Evolutionary conservation across 2,888 invertebrate genomes (phyloP).

Genomic region (Ctena decussata): DNA sequence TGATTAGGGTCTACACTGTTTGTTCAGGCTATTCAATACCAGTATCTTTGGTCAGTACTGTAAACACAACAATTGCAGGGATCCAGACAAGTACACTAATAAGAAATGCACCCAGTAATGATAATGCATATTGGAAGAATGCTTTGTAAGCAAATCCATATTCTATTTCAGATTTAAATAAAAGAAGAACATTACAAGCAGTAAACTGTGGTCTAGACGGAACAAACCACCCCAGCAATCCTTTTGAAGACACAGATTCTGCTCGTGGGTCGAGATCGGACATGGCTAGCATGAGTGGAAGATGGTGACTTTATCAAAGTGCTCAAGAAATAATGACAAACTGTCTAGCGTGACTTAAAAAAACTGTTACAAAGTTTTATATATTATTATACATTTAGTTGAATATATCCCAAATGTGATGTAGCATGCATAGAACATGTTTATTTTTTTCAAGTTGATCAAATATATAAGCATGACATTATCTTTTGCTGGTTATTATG

Average conservation of each 20-base stretch:
- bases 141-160: too few relatives aligned
- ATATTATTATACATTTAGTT: background rate
- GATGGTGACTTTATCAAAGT: constrained; percentile 48
- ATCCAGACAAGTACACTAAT: too few relatives aligned
- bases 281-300: constrained; percentile 75
- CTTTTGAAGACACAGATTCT: constrained; percentile 53
- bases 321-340: constrained; percentile 2
- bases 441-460: background rate
- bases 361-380: background rate
- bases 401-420: constrained; percentile 3
- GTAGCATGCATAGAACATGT: background rate
- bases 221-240: constrained; percentile 11
- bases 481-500: constrained; percentile 10
- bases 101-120: too few relatives aligned
- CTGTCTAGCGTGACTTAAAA: background rate
- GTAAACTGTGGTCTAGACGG: constrained; percentile 50
- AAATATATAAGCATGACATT: background rate
- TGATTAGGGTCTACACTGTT: too few relatives aligned
- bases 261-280: constrained; percentile 70
- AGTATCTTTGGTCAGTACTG: too few relatives aligned
- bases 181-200: constrained; percentile 73
- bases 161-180: constrained; percentile 83
- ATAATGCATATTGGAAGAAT: too few relatives aligned
- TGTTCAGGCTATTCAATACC: too few relatives aligned
- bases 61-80: too few relatives aligned